Base-by-base conservation (phyloP, 2,888 invertebrate species). In the Tetranychus piercei region DNA sequence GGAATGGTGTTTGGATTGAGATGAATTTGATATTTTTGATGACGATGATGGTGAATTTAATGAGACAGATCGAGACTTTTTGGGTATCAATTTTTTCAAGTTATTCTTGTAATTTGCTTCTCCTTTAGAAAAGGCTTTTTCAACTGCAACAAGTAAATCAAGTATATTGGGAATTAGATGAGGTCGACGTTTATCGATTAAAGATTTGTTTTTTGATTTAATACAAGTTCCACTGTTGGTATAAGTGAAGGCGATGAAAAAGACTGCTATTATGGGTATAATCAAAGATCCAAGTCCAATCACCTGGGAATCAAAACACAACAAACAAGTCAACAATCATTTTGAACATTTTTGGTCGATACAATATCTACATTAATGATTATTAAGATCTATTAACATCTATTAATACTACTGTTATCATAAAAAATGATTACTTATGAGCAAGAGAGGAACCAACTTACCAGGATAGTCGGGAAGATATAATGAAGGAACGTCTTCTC, bases 211-310 rank as follows among this genome's bases (percentile, higher is more conserved):
- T 22, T 69, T 69, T 20, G 22, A 23, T 23, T 69, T 69, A 69
- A 69, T 23, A 11, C 69, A 69, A 69, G 20, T 20, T 11, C 69
- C 69, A 23, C 69, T 69, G 8, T 69, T 69, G 20, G 69, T 23
- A 9, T 69, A 69, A 22, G 69, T 69, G 34, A 69, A 69, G 20
- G 69, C 69, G 69, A 69, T 69, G 69, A 69, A 69, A 22, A 69
- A 69, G 4, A 69, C 69, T 11, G 69, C 69, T 20, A 69, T 69
- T 23, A 69, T 69, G 20, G 69, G 69, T 20, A 69, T 69, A 23
- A 69, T 69, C 11, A 69, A 23, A 11, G 69, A 69, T 69, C 69
- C 69, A 20, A 69, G 69, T 11, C 69, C 69, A 22, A 69, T 23
- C 11, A 69, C 69, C 69, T 69, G 34, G 20, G 6, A 23, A 22